Base-by-base conservation (phyloP, 2,797 vertebrate genomes). In the Gobio occitaniae region DNA sequence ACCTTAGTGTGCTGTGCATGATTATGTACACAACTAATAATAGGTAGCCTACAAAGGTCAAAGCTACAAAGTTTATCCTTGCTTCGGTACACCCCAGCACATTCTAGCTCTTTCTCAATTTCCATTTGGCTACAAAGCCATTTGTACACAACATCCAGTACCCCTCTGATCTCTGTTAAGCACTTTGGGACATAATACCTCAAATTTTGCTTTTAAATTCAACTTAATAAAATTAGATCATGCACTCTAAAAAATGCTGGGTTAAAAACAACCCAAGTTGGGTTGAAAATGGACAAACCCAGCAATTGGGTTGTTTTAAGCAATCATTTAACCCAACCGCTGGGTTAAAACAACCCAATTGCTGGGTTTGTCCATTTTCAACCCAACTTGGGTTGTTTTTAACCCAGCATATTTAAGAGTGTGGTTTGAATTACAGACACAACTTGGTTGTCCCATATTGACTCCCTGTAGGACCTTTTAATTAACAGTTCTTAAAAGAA, bases 21-120 rank as follows among this genome's bases (percentile, higher is more conserved):
- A n/a, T 38, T 76, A 56, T 41, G 32, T 15, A 38, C 19, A n/a
- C 50, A 69, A 69, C 11, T 41, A 56, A 56, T 56, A 69, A 69
- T 69, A n/a, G 29, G 5, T 54, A 32, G 32, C 32, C 32, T 32
- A 36, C 29, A 50, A 52, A 74, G 71, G 47, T 50, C 70, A 75
- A 54, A 36, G 29, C 2, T 54, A 2, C 48, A 75, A 38, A 3
- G 21, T 56, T 56, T 59, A 21, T 59, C n/a, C 52, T 56, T 41
- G 19, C 52, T 77, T 77, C 21, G n/a, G 17, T 76, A 15, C 11
- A 56, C 72, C 21, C 72, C 32, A 12, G 19, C 29, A 76, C 74
- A n/a, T 38, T 76, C 52, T 77, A 77, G 52, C 19, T 32, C 61
- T 16, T 77, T 59, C 75, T n/a, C 54, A 25, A 8, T 59, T n/a